These are phyloP conservation scores for Nothoprocta perdicaria DNA, from an alignment of 2,113 vertebrate species.

Conservation along the genomic window DNA sequence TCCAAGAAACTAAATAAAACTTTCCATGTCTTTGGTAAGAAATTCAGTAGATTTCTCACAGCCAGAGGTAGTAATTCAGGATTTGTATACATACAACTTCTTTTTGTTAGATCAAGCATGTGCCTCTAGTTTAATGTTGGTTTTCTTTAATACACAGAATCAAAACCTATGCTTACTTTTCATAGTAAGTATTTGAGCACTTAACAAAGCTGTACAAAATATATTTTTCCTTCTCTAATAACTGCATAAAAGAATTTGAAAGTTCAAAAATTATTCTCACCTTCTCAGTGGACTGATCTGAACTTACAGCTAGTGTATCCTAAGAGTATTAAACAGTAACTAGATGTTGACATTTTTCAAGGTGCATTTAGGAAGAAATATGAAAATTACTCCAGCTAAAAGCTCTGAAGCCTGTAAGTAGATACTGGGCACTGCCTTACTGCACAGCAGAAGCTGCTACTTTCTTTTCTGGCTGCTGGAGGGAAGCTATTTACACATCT, in stretches of 20 bases:
- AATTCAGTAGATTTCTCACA: not conserved
- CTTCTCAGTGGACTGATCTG: not conserved
- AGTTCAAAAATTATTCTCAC: not conserved
- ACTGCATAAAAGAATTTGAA: not conserved
- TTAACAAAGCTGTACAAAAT: constrained; percentile 49
- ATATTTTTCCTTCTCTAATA: constrained; percentile 4
- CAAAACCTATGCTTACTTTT: constrained; percentile 52
- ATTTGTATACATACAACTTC: not conserved
- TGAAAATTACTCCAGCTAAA: not conserved
- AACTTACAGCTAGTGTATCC: not conserved
- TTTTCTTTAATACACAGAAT: constrained; percentile 58
- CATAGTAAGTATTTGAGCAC: constrained; percentile 40
- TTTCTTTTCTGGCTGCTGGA: not conserved
- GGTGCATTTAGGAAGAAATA: not conserved
- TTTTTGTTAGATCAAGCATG: not conserved
- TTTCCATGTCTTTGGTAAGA: not conserved
- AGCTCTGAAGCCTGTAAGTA: not conserved
- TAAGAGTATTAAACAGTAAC: not conserved
- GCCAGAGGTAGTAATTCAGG: not conserved
- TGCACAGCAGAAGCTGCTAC: not conserved
- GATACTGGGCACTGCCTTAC: not conserved
- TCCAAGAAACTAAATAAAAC: not conserved
- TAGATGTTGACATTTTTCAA: not conserved
- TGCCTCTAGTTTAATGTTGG: constrained; percentile 22
- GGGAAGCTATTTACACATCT: not conserved